Evolutionary conservation across 2,113 vertebrate genomes (phyloP), one percentile per base, ranked within the genome.

Genomic region (Triplophysa rosa): DNA sequence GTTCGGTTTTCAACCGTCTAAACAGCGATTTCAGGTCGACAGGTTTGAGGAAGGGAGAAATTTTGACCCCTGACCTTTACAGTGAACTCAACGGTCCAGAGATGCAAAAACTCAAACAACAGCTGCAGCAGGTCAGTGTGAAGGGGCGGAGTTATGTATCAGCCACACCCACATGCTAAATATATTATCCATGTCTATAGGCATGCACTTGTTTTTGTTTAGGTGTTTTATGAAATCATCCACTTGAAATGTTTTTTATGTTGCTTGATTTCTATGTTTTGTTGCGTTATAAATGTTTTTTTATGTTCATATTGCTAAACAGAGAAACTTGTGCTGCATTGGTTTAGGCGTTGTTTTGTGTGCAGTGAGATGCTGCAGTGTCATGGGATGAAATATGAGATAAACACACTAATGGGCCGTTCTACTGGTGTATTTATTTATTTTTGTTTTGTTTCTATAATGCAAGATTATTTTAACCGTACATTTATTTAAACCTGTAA

Each of bases 61-160:
- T 91, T 23, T 84, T 93, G 64, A 87, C 92, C 17, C 92, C 95
- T 0, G 97, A 99, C 86, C 95, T 99, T 59, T 97, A 96, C 90
- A 98, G 95, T 67, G 98, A 99, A 87, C 93, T 99, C 82, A 97
- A 98, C 88, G 92, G 97, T 84, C 96, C 96, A 0, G 98, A 99
- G 91, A 94, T 99, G 88, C 97, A 98, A 90, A 99, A 97, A 80
- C 89, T 98, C 81, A 98, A 95, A 78, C 97, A 99, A 85, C 96
- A 99, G 29, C 93, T 99, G 23, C 89, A 96, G 89, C 95, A 95
- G 89, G 97, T 98, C 89, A 91, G 91, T 84, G n/a, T 26, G 56
- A 29, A 67, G 68, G 78, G 68, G 47, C n/a, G 45, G 49, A 29
- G 37, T 19, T 24, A 49, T 68, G 40, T 69, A 21, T 40, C 13